Percentiles rank a stretch among this genome's conserved stretches.
phyloP scores from a whole-genome alignment of 37 sponge, comb jelly and placozoan species.

The Halichondria panicea region DNA sequence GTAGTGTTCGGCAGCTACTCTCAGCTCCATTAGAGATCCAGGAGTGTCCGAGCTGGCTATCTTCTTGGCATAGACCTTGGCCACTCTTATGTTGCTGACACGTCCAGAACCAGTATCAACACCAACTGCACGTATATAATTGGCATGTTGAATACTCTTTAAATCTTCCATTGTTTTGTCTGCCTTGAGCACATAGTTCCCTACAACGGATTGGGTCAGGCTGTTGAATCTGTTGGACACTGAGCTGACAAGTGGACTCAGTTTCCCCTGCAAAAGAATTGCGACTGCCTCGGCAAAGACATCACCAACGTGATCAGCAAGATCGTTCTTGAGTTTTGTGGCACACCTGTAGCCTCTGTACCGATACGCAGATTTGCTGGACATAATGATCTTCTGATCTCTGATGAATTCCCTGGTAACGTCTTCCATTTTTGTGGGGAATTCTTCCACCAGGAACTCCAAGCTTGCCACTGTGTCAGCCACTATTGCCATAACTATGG shows the following conservation, averaged over 20 bases:
- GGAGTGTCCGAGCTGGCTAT: neutral
- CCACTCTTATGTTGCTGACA: neutral
- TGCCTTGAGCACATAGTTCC: neutral
- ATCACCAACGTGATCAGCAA: neutral
- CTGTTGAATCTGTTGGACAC: neutral
- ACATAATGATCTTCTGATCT: neutral
- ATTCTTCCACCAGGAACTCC: neutral
- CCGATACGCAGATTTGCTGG: neutral
- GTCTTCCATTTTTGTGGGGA: slow-evolving; percentile 1
- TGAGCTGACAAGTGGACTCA: neutral
- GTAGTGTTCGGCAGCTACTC: neutral
- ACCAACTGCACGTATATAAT: neutral
- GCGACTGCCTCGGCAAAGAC: neutral
- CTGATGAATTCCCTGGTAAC: neutral
- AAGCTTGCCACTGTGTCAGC: neutral
- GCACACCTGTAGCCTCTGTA: neutral
- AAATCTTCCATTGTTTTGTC: neutral
- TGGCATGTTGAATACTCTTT: neutral
- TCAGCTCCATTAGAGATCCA: neutral
- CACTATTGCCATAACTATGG: neutral
- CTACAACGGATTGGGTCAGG: neutral
- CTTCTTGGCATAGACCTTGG: neutral
- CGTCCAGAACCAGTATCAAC: neutral
- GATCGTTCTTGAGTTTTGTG: neutral
- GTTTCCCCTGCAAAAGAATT: neutral